Percentiles rank a stretch among this genome's conserved stretches.
These are phyloP conservation scores for Sphaeramia orbicularis DNA, from an alignment of 2,797 vertebrate genomes.

Conservation along the genomic window DNA sequence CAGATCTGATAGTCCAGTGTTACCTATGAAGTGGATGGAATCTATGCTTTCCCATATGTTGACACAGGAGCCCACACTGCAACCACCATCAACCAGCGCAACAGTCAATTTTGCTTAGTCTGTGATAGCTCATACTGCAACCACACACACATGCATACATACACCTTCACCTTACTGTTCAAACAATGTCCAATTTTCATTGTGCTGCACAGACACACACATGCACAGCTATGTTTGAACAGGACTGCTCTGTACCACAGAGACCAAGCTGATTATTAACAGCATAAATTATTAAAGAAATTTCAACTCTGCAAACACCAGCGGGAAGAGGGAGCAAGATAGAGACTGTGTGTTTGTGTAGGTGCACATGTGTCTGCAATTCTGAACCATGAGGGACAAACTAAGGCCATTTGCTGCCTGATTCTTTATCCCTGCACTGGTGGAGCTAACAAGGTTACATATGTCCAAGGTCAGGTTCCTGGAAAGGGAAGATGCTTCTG, in stretches of 20 bases:
- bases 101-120: conserved; percentile 80
- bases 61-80: conserved; percentile 75
- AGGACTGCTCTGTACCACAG: conserved; percentile 71
- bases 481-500: conserved; percentile 28
- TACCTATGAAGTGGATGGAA: conserved; percentile 66
- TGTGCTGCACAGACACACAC: conserved; percentile 37
- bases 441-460: conserved; percentile 68
- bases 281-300: conserved; percentile 87
- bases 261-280: conserved; percentile 84
- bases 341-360: conserved; percentile 34
- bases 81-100: conserved; percentile 67
- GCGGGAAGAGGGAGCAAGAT: conserved; percentile 51
- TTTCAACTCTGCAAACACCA: conserved; percentile 82
- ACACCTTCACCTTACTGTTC: conserved; percentile 76
- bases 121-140: conserved; percentile 80
- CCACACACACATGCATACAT: conserved; percentile 78
- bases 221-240: conserved; percentile 79
- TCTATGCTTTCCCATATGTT: conserved; percentile 63
- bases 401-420: conserved; percentile 61
- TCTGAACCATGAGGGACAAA: conserved; percentile 54
- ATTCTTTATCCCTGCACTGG: conserved; percentile 60
- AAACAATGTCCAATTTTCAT: conserved; percentile 76
- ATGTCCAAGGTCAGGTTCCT: conserved; percentile 62
- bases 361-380: conserved; percentile 32
- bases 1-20: conserved; percentile 25